Evolutionary conservation across 2,113 vertebrate genomes (phyloP).

Genomic region (Axis porcinus): DNA sequence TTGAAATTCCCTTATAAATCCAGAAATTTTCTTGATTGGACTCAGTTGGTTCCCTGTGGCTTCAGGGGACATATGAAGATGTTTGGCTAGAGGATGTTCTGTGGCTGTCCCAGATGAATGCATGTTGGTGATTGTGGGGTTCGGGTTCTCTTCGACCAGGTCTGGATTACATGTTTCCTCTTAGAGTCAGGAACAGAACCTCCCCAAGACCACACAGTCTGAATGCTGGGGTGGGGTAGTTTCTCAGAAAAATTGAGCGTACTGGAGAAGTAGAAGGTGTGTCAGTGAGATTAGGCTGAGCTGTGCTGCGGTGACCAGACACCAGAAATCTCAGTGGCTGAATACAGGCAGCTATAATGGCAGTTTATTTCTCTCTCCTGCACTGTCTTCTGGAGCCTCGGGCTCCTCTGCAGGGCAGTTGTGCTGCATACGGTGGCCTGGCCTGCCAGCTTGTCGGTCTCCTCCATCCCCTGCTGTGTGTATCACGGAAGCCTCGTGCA

Average conservation of each 20-base stretch:
- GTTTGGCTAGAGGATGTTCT: not conserved
- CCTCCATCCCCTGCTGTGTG: not conserved
- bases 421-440: fast-evolving
- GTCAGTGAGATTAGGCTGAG: not conserved
- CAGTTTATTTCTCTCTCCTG: not conserved
- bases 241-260: not conserved
- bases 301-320: not conserved
- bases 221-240: not conserved
- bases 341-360: fast-evolving
- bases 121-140: not conserved
- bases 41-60: not conserved
- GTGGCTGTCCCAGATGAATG: not conserved
- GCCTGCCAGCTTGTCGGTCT: not conserved
- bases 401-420: not conserved
- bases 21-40: not conserved
- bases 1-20: not conserved
- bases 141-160: not conserved
- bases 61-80: not conserved
- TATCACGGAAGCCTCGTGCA: fast-evolving
- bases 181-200: not conserved
- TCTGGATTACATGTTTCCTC: not conserved
- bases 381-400: not conserved
- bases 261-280: not conserved
- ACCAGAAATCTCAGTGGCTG: not conserved
- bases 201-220: not conserved